These are phyloP conservation scores for Maniola jurtina DNA, from an alignment of 1,140 invertebrate genomes.

Conservation along the genomic window DNA sequence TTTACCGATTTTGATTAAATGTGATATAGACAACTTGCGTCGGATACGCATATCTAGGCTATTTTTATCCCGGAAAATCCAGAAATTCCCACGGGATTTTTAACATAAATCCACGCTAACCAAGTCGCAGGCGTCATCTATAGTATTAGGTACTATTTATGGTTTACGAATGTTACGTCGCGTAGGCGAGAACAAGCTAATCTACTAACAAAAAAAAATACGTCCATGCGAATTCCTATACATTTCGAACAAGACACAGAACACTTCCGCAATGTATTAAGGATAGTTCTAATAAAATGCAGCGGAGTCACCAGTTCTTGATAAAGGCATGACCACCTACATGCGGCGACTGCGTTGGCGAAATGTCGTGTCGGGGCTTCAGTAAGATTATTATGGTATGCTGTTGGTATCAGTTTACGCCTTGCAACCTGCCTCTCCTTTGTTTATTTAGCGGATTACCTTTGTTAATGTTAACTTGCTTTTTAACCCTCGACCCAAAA, in stretches of 20 bases:
- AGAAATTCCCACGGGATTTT: no score
- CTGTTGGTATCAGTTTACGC: conserved; percentile 20
- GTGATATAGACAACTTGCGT: no score
- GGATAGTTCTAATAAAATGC: conserved; percentile 64
- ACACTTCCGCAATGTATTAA: conserved; percentile 62
- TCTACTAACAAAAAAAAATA: conserved; percentile 18
- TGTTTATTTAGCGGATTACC: conserved; percentile 3
- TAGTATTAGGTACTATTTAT: no score
- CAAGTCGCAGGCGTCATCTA: no score
- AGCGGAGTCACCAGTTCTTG: conserved; percentile 47
- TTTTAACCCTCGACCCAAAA: no score
- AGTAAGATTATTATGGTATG: conserved; percentile 50
- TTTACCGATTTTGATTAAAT: no score
- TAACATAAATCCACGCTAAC: no score
- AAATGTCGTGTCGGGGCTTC: conserved; percentile 46
- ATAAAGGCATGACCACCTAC: conserved; percentile 69
- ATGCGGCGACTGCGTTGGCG: conserved; percentile 50
- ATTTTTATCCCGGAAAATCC: no score
- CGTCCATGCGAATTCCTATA: conserved; percentile 17
- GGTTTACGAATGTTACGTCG: not conserved
- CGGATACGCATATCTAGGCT: no score
- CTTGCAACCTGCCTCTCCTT: conserved; percentile 20
- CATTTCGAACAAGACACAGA: conserved; percentile 20
- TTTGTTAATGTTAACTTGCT: not conserved
- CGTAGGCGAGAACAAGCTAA: not conserved